phyloP scores from a whole-genome alignment of 1,140 invertebrate species.

The Bradysia coprophila region DNA sequence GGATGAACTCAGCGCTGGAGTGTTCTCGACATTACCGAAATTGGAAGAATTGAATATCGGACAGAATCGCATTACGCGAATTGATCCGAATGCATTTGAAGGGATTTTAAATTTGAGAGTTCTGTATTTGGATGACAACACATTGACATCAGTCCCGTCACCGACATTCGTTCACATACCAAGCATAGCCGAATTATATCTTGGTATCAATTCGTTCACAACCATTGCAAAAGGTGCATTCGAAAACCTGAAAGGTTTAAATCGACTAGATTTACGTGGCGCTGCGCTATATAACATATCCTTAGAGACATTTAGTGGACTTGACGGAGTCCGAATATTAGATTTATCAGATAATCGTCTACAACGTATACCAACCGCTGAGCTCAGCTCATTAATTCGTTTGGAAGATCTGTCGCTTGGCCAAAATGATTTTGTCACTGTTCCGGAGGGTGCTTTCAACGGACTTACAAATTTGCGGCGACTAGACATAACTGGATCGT shows the following conservation, averaged over 20 bases:
- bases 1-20: slow-evolving; percentile 49
- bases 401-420: slow-evolving; percentile 64
- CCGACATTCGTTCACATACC: slow-evolving; percentile 46
- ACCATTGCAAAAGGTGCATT: slow-evolving; percentile 54
- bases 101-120: slow-evolving; percentile 54
- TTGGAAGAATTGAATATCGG: slow-evolving; percentile 75
- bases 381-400: slow-evolving; percentile 45
- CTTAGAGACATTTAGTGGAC: slow-evolving; percentile 50
- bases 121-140: slow-evolving; percentile 71
- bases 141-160: slow-evolving; percentile 53
- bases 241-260: slow-evolving; percentile 47
- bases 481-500: slow-evolving; percentile 57
- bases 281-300: slow-evolving; percentile 60
- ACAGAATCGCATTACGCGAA: slow-evolving; percentile 63
- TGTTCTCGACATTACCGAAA: slow-evolving; percentile 54
- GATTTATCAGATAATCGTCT: slow-evolving; percentile 64
- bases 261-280: slow-evolving; percentile 57
- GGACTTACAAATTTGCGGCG: slow-evolving; percentile 54
- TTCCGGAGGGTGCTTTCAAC: slow-evolving; percentile 51
- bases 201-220: slow-evolving; percentile 65
- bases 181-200: slow-evolving; percentile 60
- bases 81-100: slow-evolving; percentile 60
- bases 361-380: slow-evolving; percentile 48
- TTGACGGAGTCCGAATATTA: slow-evolving; percentile 49
- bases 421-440: slow-evolving; percentile 54